Evolutionary conservation across 2,113 vertebrate genomes (phyloP), one percentile per base, ranked within the genome.

Genomic region (Acrocephalus arundinaceus): DNA sequence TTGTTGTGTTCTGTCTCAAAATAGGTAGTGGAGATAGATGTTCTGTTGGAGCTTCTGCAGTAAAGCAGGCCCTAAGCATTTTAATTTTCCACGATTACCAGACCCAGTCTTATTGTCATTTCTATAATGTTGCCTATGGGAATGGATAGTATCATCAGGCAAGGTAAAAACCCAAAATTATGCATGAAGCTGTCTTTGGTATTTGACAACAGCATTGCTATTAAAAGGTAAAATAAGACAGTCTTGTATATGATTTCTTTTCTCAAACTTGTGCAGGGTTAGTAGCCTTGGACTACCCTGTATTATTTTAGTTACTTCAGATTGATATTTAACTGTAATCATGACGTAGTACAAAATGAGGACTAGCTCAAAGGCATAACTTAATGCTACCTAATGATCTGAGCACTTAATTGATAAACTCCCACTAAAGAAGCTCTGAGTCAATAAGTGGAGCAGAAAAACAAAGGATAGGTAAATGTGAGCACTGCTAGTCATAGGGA

Each of bases 41-140:
- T 13, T 75, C 22, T 70, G 94, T 31, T 33, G 20, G 24, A 57
- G 2, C 4, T 65, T 72, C 28, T 59, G 15, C 7, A 57, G 14
- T 54, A 74, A 92, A 72, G 7, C 17, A 74, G 7, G 5, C 27
- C 63, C 25, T 48, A 35, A 4, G 1, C 17, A 68, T 89, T 89
- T 68, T 65, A 61, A 9, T 91, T 75, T 15, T 51, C 9, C 13
- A 35, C 31, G 28, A 90, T 79, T 35, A 74, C 2, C 7, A 67
- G 27, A 54, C 4, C 9, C 24, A 18, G 30, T n/a, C 57, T 65
- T 65, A 67, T 9, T n/a, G 16, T 48, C 7, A 18, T 57, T 79
- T 24, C 4, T 49, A 11, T 45, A 70, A 61, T 1, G 0, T 18
- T 59, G 10, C 13, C 16, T 10, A n/a, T 23, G 48, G 14, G 17